Evolutionary conservation across 2,888 invertebrate genomes (phyloP), one percentile per base, ranked within the genome.

Genomic region (Miltochrista miniata): DNA sequence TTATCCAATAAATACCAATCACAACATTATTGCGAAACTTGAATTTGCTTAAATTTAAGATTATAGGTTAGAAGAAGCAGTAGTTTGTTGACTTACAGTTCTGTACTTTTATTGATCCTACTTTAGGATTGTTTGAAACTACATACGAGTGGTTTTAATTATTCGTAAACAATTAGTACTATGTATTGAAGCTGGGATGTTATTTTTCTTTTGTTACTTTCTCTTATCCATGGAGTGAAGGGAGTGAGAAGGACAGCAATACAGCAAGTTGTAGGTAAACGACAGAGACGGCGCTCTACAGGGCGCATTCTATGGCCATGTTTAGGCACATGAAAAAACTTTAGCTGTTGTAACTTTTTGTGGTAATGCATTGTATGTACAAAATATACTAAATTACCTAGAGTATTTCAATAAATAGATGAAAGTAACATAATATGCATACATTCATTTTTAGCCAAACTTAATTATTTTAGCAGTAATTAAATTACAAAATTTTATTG

Each of bases 171-270:
- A 54, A 59, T 62, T 61, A 68, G 68, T 72, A 64, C 74, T 74
- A 71, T 76, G 69, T 74, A 79, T 83, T 81, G 80, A 79, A 79
- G 78, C 79, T 80, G 78, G 79, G 81, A 83, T 83, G 79, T 83
- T 88, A 85, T 85, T 88, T 87, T 88, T 86, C 88, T 88, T 87
- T 87, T 85, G 90, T 88, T 89, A 91, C 91, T 91, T 91, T 91
- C 91, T 91, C 91, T 89, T 89, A 78, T 70, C 82, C 79, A 79
- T 83, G 72, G 74, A 90, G 90, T 91, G 90, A 90, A 90, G 87
- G 90, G 90, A 86, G 85, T 49, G 82, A 90, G 64, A 64, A 79
- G 64, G 87, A 90, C 61, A 61, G 79, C 52, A 59, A 68, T 71
- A 82, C 72, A 52, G 51, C 50, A 56, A 53, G 43, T 30, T 45